A percentile compares a stretch with the other conserved stretches of the same genome.
Evolutionary conservation across 1,140 invertebrate species (phyloP).

Genomic region (Muscidifurax raptorellus): DNA sequence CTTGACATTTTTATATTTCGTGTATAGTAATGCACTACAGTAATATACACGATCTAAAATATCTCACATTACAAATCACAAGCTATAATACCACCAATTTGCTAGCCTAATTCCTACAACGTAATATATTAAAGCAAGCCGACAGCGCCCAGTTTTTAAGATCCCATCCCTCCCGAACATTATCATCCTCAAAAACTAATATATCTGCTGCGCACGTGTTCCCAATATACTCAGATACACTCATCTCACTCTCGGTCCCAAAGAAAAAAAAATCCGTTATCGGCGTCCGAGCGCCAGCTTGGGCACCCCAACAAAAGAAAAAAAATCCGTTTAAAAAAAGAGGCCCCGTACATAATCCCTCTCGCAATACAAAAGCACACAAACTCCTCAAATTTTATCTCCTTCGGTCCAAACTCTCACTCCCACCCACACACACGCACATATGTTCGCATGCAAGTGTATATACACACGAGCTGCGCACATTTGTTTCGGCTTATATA

Average conservation of each 20-base stretch:
- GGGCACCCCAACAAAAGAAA: neutral
- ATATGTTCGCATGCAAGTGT: neutral
- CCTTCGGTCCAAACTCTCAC: neutral
- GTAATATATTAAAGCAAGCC: neutral
- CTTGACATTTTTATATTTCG: too few species aligned
- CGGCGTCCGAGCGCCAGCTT: neutral
- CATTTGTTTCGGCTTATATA: slow-evolving; percentile 66
- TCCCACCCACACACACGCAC: neutral
- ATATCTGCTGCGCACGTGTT: neutral
- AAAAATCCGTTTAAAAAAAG: neutral
- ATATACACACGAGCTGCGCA: slow-evolving; percentile 46
- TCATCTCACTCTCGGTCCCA: too few species aligned
- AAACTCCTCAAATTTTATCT: slow-evolving; percentile 3
- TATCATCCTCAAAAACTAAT: neutral
- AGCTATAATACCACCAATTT: neutral
- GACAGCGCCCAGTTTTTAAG: neutral
- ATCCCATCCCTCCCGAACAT: neutral
- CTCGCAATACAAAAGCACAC: neutral
- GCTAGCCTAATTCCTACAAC: neutral
- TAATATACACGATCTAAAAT: too few species aligned
- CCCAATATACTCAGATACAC: neutral
- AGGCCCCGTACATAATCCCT: neutral
- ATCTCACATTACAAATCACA: too few species aligned
- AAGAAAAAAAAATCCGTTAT: neutral
- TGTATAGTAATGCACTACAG: too few species aligned